Evolutionary conservation across 2,888 invertebrate genomes (phyloP).

Genomic region (Mimumesa dahlbomi): DNA sequence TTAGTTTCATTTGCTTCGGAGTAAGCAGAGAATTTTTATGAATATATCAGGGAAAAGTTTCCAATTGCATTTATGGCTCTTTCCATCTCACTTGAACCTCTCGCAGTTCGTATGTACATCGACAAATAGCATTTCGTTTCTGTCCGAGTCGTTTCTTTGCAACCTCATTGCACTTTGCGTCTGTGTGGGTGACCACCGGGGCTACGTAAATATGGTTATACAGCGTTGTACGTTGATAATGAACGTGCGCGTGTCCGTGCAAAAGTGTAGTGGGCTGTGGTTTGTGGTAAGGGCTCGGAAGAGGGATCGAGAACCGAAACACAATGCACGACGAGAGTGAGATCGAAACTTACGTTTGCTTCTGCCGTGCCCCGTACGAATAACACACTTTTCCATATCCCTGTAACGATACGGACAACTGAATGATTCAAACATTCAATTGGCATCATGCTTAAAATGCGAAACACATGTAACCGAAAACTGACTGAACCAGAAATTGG

Average conservation of each 20-base stretch:
- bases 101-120: constrained; percentile 24
- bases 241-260: constrained; percentile 52
- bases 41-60: constrained; percentile 56
- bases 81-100: constrained; percentile 25
- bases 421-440: constrained; percentile 53
- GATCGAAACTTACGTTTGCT: constrained; percentile 37
- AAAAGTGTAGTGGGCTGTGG: constrained; percentile 60
- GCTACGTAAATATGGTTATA: constrained; percentile 58
- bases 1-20: constrained; percentile 17
- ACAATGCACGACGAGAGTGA: constrained; percentile 40
- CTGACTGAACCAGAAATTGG: too few species aligned
- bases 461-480: too few species aligned
- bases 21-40: constrained; percentile 21
- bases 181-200: constrained; percentile 45
- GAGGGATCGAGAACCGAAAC: constrained; percentile 49
- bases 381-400: constrained; percentile 45
- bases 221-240: constrained; percentile 55
- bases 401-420: constrained; percentile 49
- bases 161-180: constrained; percentile 38
- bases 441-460: constrained; percentile 23
- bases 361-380: constrained; percentile 20
- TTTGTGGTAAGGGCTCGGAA: constrained; percentile 54
- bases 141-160: constrained; percentile 51
- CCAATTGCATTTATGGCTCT: constrained; percentile 60
- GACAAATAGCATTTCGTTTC: constrained; percentile 56